These are phyloP conservation scores for Laspeyria flexula DNA, from an alignment of 2,888 invertebrate genomes.

Conservation along the genomic window DNA sequence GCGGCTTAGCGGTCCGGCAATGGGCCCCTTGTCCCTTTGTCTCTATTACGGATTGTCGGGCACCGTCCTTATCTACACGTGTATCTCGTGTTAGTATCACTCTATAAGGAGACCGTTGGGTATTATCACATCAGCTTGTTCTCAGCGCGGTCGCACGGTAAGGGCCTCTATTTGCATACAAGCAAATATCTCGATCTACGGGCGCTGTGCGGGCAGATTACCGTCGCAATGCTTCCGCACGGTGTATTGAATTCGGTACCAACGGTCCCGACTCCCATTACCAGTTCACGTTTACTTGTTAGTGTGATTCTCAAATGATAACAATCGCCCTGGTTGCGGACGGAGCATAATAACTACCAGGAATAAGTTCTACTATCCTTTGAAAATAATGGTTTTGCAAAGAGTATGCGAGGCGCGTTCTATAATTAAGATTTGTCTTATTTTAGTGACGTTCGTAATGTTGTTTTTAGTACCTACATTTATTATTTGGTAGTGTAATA, in stretches of 20 bases:
- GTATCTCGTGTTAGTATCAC: conserved; percentile 79
- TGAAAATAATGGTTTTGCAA: conserved; percentile 13
- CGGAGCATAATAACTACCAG: conserved; percentile 56
- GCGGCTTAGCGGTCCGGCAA: conserved; percentile 49
- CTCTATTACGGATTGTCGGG: conserved; percentile 73
- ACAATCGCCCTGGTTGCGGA: conserved; percentile 61
- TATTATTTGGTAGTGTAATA: background rate
- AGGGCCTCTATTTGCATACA: conserved; percentile 82
- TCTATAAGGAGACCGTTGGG: conserved; percentile 77
- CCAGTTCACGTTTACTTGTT: conserved; percentile 77
- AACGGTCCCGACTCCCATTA: conserved; percentile 70
- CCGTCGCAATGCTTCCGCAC: conserved; percentile 76
- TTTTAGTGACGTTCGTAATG: no score
- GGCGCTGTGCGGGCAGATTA: conserved; percentile 72
- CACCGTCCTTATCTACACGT: conserved; percentile 77
- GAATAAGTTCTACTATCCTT: conserved; percentile 38
- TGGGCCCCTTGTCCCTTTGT: conserved; percentile 75
- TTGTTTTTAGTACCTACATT: no score
- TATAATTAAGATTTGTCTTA: background rate
- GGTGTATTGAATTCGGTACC: conserved; percentile 78
- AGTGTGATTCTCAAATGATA: conserved; percentile 79
- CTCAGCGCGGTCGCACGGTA: conserved; percentile 75
- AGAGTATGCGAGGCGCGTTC: background rate
- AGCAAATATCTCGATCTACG: conserved; percentile 81
- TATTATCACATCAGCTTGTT: conserved; percentile 82